A percentile compares a stretch with the other conserved stretches of the same genome.
Conservation (phyloP, 1,140 invertebrate species). For the Megalopta genalis region DNA sequence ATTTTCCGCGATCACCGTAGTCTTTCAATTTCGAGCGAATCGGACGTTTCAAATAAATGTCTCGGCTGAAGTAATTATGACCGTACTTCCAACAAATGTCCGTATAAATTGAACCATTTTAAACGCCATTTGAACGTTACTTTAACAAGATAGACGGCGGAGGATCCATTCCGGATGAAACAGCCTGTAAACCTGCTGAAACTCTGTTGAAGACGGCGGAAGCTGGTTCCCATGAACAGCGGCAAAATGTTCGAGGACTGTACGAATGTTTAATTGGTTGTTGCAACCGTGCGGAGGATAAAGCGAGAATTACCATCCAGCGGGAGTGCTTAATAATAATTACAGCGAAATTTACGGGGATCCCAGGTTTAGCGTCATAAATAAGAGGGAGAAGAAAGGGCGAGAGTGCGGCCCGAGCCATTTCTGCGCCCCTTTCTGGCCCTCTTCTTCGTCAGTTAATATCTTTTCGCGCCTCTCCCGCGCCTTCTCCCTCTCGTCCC, state of each 20-base stretch:
- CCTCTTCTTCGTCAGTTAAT: conserved; percentile 21
- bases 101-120: too few relatives aligned
- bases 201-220: background rate
- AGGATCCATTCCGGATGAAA: too few relatives aligned
- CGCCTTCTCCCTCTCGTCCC: background rate
- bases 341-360: conserved; percentile 58
- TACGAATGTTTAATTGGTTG: conserved; percentile 43
- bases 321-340: conserved; percentile 64
- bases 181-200: too few relatives aligned
- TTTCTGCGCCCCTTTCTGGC: conserved; percentile 44
- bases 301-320: conserved; percentile 63
- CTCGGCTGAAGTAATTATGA: too few relatives aligned
- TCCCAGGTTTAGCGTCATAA: conserved; percentile 42
- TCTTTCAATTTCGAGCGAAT: too few relatives aligned
- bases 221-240: background rate
- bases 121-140: too few relatives aligned
- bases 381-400: conserved; percentile 29
- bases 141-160: too few relatives aligned
- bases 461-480: background rate
- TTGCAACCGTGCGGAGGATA: conserved; percentile 20
- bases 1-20: too few relatives aligned
- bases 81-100: too few relatives aligned
- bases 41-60: too few relatives aligned
- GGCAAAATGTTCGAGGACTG: background rate
- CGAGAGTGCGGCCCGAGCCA: conserved; percentile 5